Conservation (phyloP, 2,113 vertebrate species). For the Cyrtonyx montezumae region DNA sequence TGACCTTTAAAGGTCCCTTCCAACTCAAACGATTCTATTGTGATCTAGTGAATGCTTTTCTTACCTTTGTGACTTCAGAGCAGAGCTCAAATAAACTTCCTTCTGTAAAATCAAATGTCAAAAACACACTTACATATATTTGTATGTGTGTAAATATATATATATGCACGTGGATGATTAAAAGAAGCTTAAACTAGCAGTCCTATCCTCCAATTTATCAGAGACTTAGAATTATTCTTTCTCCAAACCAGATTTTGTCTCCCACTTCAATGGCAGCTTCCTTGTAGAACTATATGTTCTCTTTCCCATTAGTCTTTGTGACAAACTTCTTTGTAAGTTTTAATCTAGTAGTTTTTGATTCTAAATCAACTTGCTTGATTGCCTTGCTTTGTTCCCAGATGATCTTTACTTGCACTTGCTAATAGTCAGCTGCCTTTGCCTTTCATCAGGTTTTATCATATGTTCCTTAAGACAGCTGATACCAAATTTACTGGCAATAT, state of each 20-base stretch:
- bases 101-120: background rate
- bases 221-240: background rate
- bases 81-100: background rate
- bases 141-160: too few species aligned
- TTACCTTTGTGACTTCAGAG: background rate
- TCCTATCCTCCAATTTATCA: background rate
- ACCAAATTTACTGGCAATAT: slow-evolving; percentile 8
- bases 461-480: slow-evolving; percentile 19
- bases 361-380: background rate
- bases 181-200: background rate
- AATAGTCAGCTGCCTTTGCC: background rate
- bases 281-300: background rate
- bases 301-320: background rate
- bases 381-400: background rate
- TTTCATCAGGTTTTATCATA: background rate
- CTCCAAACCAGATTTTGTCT: background rate
- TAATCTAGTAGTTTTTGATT: background rate
- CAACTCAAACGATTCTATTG: too few species aligned
- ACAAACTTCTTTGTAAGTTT: background rate
- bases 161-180: too few species aligned
- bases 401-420: background rate
- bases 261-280: background rate
- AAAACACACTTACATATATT: too few species aligned
- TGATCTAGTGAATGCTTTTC: background rate
- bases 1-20: too few species aligned